Evolutionary conservation across 2,113 vertebrate species (phyloP), one percentile per base, ranked within the genome.

Genomic region (Nothobranchius furzeri): DNA sequence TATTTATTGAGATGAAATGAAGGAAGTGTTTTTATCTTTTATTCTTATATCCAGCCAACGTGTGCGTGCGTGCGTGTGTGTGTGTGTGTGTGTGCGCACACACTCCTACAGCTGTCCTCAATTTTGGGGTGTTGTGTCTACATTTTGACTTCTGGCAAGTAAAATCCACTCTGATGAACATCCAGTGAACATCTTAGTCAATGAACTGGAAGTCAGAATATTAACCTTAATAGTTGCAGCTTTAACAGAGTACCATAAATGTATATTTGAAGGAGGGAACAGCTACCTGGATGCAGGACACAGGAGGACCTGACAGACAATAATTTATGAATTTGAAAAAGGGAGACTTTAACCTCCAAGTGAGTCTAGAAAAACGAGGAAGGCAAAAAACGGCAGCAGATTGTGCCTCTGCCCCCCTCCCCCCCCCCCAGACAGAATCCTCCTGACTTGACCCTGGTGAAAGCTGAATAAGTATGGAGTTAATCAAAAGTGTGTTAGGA

Each of bases 401-500:
- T 46, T 81, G 52, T 14, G 30, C 20, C n/a, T n/a, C n/a, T n/a
- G n/a, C n/a, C n/a, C n/a, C n/a, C 4, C 70, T 62, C 70, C 37
- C 6, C 9, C 63, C 60, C 35, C 51, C 65, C 17, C 45, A 9
- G 58, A 64, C 9, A 10, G 56, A 63, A 42, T 60, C 45, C 58
- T 85, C 69, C 75, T 72, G 79, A 82, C 74, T 75, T 72, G 75
- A 87, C 74, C 75, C 70, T 73, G 74, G 52, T 73, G 72, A 86
- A 76, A 79, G 67, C 79, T 42, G 59, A 76, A 68, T 75, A 74
- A 73, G 81, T 83, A 82, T 88, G 86, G 82, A 86, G 82, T 91
- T 89, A 84, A 91, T 91, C 83, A 90, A 89, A 88, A 80, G 70
- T 87, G 82, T 85, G 87, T 83, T 82, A 57, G 81, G 64, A 77